Conservation (phyloP, 2,797 vertebrate genomes). For the Gallinago stenura region DNA sequence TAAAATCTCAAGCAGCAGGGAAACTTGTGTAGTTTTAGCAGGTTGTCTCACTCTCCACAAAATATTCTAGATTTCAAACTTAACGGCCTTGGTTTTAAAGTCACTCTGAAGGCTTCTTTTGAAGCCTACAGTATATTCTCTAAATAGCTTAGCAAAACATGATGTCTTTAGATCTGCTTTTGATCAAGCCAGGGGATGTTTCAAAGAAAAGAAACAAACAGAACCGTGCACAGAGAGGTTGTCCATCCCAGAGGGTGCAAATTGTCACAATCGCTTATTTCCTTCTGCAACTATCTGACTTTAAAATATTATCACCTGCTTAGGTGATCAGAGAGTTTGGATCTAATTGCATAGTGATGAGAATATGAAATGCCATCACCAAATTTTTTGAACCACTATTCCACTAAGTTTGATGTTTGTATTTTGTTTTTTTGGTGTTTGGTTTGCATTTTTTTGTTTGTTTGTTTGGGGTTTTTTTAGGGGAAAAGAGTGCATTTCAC, state of each 20-base stretch:
- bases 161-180: not conserved
- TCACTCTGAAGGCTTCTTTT: not conserved
- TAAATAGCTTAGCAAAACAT: not conserved
- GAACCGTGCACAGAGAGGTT: rapidly evolving
- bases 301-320: not conserved
- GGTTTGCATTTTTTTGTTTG: too few species aligned
- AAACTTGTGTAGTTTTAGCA: not conserved
- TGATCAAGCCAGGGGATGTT: not conserved
- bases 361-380: not conserved
- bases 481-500: not conserved
- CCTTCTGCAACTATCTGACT: not conserved
- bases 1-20: not conserved
- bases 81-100: not conserved
- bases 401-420: rapidly evolving
- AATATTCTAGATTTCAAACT: not conserved
- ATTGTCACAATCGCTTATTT: rapidly evolving
- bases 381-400: not conserved
- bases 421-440: too few species aligned
- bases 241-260: not conserved
- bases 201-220: not conserved
- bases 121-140: not conserved
- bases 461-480: not conserved
- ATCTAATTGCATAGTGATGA: not conserved
- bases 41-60: not conserved
- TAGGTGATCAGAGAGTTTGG: not conserved